Evolutionary conservation across 2,113 vertebrate species (phyloP).

Genomic region (Oncorhynchus masou): DNA sequence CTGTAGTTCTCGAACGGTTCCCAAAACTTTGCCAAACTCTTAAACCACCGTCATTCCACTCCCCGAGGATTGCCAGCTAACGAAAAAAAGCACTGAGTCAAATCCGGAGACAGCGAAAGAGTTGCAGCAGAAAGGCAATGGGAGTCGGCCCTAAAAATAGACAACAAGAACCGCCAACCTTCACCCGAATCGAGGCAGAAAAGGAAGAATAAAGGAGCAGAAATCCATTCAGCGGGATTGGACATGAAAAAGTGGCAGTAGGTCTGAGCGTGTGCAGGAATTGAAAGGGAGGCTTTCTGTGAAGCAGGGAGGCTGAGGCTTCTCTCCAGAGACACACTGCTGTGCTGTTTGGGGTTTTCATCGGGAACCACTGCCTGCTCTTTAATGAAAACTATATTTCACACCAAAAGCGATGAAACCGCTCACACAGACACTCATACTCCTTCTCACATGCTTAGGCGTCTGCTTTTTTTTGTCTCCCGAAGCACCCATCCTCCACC

Average conservation of each 20-base stretch:
- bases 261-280: background rate
- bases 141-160: background rate
- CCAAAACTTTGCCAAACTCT: constrained; percentile 3
- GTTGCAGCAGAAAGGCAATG: background rate
- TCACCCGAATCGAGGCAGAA: background rate
- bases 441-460: background rate
- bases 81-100: background rate
- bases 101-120: background rate
- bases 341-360: constrained; percentile 31
- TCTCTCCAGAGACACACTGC: constrained; percentile 29
- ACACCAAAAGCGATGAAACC: constrained; percentile 14
- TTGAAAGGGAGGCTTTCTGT: constrained; percentile 11
- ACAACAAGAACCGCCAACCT: background rate
- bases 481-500: background rate
- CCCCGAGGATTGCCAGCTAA: constrained; percentile 4
- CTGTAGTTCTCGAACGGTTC: background rate
- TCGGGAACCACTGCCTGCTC: constrained; percentile 29
- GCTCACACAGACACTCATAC: too few relatives aligned
- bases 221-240: constrained; percentile 12
- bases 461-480: background rate
- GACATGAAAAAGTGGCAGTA: constrained; percentile 17
- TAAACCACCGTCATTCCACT: background rate
- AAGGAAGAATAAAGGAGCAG: constrained; percentile 1
- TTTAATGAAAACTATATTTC: constrained; percentile 48
- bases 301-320: constrained; percentile 7